Conservation (phyloP, 2,797 vertebrate genomes). For the Sebastes iracundus region DNA sequence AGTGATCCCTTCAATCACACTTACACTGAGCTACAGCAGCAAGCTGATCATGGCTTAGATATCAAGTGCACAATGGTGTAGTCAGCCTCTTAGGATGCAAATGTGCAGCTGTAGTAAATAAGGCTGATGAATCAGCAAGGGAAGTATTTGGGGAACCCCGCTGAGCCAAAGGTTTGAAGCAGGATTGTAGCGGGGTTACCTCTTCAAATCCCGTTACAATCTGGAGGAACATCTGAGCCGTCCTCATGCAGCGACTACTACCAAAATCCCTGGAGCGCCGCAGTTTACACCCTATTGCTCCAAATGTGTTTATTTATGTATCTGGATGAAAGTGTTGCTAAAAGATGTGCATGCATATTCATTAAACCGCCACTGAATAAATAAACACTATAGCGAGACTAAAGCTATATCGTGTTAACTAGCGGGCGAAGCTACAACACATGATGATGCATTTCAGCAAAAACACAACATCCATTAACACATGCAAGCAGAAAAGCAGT, state of each 20-base stretch:
- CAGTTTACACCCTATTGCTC: conserved; percentile 7
- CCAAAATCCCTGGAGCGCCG: not conserved
- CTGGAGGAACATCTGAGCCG: conserved; percentile 1
- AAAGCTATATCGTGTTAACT: not conserved
- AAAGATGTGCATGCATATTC: conserved; percentile 40
- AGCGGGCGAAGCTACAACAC: not conserved
- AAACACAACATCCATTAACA: conserved; percentile 12
- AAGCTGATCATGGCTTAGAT: conserved; percentile 60
- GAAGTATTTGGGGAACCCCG: conserved; percentile 15
- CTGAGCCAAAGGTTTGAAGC: conserved; percentile 26
- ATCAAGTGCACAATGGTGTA: conserved; percentile 29
- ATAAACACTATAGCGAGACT: conserved; percentile 17
- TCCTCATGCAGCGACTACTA: not conserved
- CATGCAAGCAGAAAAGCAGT: not conserved
- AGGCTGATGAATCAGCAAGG: conserved; percentile 40
- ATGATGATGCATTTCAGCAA: conserved; percentile 17
- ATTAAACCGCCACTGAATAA: conserved; percentile 27
- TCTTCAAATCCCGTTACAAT: not conserved
- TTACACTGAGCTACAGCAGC: conserved; percentile 30
- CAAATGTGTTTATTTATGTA: conserved; percentile 1
- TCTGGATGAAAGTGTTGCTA: conserved; percentile 1
- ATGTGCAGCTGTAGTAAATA: conserved; percentile 37
- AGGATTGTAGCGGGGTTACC: conserved; percentile 3
- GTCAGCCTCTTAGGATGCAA: conserved; percentile 53
- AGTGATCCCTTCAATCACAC: conserved; percentile 58